Evolutionary conservation across 2,888 invertebrate species (phyloP).

Genomic region (Drosophila diplacantha): DNA sequence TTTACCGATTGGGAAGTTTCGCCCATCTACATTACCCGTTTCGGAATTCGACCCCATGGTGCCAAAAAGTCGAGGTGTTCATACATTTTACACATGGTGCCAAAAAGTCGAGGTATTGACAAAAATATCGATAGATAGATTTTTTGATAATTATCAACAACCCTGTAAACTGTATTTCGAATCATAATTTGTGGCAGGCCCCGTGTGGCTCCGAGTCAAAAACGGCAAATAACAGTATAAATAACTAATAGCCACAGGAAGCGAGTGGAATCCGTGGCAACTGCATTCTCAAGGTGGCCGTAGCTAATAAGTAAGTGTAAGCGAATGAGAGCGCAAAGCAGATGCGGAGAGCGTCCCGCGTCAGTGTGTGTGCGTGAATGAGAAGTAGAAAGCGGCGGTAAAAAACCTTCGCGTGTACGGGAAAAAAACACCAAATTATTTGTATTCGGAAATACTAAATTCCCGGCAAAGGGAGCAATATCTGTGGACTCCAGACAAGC

Average conservation of each 20-base stretch:
- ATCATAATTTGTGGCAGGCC: not conserved
- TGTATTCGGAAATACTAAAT: not conserved
- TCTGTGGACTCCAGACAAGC: not conserved
- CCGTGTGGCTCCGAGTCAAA: not conserved
- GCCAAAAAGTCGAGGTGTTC: too few relatives aligned
- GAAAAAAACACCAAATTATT: conserved; percentile 9
- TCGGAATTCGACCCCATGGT: too few relatives aligned
- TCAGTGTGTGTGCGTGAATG: conserved; percentile 47
- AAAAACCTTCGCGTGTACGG: conserved; percentile 51
- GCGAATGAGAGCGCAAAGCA: conserved; percentile 71
- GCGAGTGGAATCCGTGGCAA: conserved; percentile 7
- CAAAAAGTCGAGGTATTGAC: too few relatives aligned
- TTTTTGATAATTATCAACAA: too few relatives aligned
- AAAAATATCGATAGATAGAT: too few relatives aligned
- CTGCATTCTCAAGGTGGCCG: conserved; percentile 29
- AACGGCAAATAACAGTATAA: not conserved
- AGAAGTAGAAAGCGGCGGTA: conserved; percentile 70
- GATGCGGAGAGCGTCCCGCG: conserved; percentile 67
- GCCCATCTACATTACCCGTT: too few relatives aligned
- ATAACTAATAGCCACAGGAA: not conserved
- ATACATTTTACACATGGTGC: too few relatives aligned
- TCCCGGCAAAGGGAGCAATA: conserved; percentile 4
- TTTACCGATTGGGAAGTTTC: too few relatives aligned
- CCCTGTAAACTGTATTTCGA: too few relatives aligned
- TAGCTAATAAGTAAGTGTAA: conserved; percentile 68